phyloP scores from a whole-genome alignment of 2,888 invertebrate genomes.

The Ornithoptera alexandrae region DNA sequence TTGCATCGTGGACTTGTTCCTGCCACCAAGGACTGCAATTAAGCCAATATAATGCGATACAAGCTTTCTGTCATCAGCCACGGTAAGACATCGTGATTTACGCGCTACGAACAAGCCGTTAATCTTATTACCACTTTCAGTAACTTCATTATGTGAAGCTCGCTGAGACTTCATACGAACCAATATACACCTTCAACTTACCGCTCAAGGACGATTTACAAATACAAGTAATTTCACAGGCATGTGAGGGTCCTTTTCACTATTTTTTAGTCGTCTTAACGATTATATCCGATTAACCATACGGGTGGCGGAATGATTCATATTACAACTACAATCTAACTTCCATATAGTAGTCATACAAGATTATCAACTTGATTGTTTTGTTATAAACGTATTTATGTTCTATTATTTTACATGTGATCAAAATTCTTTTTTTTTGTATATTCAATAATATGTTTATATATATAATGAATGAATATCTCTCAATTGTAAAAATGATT shows the following conservation, averaged over 20 bases:
- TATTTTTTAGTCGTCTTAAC: conserved; percentile 73
- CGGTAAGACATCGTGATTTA: conserved; percentile 79
- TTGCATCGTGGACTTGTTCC: conserved; percentile 50
- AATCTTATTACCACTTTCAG: conserved; percentile 80
- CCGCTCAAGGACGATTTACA: conserved; percentile 48
- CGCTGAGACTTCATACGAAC: conserved; percentile 49
- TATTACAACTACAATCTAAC: conserved; percentile 57
- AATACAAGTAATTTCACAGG: conserved; percentile 20
- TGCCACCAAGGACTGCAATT: conserved; percentile 56
- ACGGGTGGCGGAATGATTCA: conserved; percentile 59
- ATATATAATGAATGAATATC: no score
- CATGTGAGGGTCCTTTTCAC: conserved; percentile 64
- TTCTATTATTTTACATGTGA: no score
- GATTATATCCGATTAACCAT: conserved; percentile 64
- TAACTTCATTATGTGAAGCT: conserved; percentile 74
- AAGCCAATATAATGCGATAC: conserved; percentile 77
- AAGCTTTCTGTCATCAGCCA: conserved; percentile 71
- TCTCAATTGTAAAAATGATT: conserved; percentile 59
- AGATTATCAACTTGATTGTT: conserved; percentile 39
- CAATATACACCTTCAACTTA: conserved; percentile 59
- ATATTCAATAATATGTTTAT: no score
- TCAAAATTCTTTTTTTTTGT: no score
- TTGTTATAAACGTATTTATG: not conserved
- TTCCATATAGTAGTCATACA: conserved; percentile 60
- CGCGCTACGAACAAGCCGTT: conserved; percentile 69